Evolutionary conservation across 2,113 vertebrate species (phyloP).

Genomic region (Symphodus melops): DNA sequence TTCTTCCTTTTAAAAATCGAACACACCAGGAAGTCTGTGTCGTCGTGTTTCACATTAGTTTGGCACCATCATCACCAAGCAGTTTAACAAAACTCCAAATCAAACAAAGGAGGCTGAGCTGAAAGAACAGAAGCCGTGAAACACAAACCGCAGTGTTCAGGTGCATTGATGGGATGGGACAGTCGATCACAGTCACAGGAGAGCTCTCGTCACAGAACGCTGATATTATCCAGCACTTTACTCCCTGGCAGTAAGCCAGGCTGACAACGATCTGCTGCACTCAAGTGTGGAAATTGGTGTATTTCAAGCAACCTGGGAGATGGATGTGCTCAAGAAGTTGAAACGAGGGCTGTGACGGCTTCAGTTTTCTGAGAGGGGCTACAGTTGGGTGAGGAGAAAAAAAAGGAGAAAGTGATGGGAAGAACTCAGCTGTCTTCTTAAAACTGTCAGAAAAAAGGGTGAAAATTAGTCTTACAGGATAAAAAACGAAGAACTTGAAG

Average conservation of each 20-base stretch:
- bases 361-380: neutral
- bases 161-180: conserved; percentile 23
- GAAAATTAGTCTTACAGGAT: neutral
- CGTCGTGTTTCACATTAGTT: neutral
- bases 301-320: conserved; percentile 32
- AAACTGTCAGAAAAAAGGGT: neutral
- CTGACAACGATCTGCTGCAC: conserved; percentile 20
- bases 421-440: neutral
- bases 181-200: conserved; percentile 26
- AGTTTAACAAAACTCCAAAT: neutral
- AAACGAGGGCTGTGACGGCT: conserved; percentile 18
- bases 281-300: conserved; percentile 34
- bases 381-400: neutral
- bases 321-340: conserved; percentile 13
- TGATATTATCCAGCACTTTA: conserved; percentile 1
- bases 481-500: neutral
- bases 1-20: too few species aligned
- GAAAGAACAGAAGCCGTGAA: neutral
- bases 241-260: conserved; percentile 43
- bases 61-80: neutral
- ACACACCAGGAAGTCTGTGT: too few species aligned
- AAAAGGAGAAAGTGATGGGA: neutral
- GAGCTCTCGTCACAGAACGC: conserved; percentile 14
- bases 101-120: neutral
- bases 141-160: neutral